Evolutionary conservation across 2,113 vertebrate genomes (phyloP).

Genomic region (Edolisoma coerulescens): DNA sequence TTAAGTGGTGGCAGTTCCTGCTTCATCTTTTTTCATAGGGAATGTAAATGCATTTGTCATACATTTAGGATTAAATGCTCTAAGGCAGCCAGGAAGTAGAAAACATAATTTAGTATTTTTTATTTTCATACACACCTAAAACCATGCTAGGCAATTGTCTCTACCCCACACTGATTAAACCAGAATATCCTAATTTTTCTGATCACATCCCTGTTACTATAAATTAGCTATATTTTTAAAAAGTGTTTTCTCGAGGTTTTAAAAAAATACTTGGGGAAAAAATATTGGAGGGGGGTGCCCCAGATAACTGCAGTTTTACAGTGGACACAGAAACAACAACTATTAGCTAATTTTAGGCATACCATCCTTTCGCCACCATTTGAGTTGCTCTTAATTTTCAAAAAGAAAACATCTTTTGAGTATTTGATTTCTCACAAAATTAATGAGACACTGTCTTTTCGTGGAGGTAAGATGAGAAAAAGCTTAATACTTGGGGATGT

Average conservation of each 20-base stretch:
- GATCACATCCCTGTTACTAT: not conserved
- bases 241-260: not conserved
- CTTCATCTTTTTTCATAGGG: not conserved
- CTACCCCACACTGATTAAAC: not conserved
- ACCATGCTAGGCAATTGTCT: not conserved
- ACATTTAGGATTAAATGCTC: not conserved
- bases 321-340: not conserved
- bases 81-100: not conserved
- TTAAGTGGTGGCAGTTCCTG: not conserved
- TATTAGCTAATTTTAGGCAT: not conserved
- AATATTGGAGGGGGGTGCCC: accelerated
- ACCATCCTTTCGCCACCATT: not conserved
- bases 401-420: not conserved
- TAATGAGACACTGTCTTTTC: not conserved
- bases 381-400: not conserved
- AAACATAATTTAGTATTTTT: not conserved
- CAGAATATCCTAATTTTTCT: not conserved
- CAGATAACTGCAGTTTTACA: not conserved
- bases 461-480: not conserved
- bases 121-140: not conserved
- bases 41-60: not conserved
- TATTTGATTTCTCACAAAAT: not conserved
- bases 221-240: not conserved
- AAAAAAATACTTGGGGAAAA: not conserved
- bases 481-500: accelerated